Evolutionary conservation across 2,888 invertebrate species (phyloP).

Genomic region (Cheilosia vulpina): DNA sequence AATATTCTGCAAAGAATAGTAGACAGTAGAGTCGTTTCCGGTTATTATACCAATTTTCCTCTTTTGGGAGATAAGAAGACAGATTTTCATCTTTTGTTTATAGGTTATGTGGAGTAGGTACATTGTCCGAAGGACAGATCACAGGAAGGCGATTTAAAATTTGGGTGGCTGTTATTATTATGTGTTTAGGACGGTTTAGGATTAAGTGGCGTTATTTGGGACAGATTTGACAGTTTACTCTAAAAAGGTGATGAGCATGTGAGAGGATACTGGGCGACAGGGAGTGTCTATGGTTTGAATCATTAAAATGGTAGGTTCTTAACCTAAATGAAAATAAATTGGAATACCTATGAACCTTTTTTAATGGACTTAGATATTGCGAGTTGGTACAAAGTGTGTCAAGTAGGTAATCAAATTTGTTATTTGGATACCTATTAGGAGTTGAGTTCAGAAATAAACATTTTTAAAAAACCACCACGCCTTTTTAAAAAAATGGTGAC

Average conservation of each 20-base stretch:
- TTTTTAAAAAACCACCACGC: too few species aligned
- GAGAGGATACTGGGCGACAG: neutral
- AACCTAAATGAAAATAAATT: too few species aligned
- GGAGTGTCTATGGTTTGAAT: neutral
- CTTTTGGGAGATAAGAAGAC: slow-evolving; percentile 28
- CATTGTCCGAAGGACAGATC: slow-evolving; percentile 14
- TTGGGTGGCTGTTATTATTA: slow-evolving; percentile 14
- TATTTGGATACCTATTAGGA: too few species aligned
- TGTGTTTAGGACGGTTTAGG: slow-evolving; percentile 39
- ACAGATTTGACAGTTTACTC: slow-evolving; percentile 22
- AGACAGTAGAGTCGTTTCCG: slow-evolving; percentile 63
- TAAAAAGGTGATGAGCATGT: neutral
- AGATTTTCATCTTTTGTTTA: slow-evolving; percentile 44
- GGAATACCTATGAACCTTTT: too few species aligned
- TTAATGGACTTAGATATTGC: too few species aligned
- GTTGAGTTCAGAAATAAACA: too few species aligned
- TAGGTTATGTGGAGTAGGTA: neutral
- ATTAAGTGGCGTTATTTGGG: slow-evolving; percentile 17
- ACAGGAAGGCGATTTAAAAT: slow-evolving; percentile 7
- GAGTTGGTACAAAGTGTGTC: too few species aligned
- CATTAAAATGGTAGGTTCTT: neutral
- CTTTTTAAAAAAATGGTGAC: too few species aligned
- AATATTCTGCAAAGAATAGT: slow-evolving; percentile 68
- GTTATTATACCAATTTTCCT: slow-evolving; percentile 54
- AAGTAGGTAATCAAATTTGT: too few species aligned